Percentiles rank a stretch among this genome's conserved stretches.
Conservation (phyloP, 2,113 vertebrate species). For the Cyanocitta stelleri region DNA sequence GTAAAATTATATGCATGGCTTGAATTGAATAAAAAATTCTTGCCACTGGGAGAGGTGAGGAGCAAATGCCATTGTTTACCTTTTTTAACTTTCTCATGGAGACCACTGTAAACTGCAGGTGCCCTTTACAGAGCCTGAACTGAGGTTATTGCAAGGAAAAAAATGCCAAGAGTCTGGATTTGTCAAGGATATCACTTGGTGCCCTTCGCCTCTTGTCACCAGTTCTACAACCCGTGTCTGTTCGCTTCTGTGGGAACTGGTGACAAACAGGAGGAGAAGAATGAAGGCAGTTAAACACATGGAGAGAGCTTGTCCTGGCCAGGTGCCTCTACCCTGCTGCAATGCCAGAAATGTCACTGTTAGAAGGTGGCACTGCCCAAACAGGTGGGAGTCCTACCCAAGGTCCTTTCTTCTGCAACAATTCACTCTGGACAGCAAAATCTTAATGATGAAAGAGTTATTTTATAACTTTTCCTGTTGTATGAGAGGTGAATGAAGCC, state of each 20-base stretch:
- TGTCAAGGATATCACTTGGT: not conserved
- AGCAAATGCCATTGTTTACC: not conserved
- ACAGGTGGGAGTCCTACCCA: accelerated
- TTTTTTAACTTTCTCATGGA: not conserved
- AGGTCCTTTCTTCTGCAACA: not conserved
- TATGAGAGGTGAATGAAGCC: not conserved
- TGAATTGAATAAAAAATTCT: not conserved
- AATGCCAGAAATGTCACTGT: not conserved
- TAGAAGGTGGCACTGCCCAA: not conserved
- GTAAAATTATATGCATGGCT: not conserved
- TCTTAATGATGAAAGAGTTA: not conserved
- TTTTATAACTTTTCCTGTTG: not conserved
- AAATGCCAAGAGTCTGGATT: not conserved
- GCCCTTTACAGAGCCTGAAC: not conserved
- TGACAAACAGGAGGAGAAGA: not conserved
- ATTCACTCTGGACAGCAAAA: not conserved
- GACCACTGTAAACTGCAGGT: not conserved
- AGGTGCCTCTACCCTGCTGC: not conserved
- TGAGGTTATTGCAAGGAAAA: not conserved
- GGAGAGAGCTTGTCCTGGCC: not conserved
- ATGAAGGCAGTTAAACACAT: not conserved
- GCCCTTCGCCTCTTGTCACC: not conserved
- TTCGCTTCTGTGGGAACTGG: not conserved
- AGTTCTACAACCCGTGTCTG: not conserved
- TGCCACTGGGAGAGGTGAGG: not conserved